phyloP scores from a whole-genome alignment of 2,797 vertebrate genomes.

The Sebastes cheni region DNA sequence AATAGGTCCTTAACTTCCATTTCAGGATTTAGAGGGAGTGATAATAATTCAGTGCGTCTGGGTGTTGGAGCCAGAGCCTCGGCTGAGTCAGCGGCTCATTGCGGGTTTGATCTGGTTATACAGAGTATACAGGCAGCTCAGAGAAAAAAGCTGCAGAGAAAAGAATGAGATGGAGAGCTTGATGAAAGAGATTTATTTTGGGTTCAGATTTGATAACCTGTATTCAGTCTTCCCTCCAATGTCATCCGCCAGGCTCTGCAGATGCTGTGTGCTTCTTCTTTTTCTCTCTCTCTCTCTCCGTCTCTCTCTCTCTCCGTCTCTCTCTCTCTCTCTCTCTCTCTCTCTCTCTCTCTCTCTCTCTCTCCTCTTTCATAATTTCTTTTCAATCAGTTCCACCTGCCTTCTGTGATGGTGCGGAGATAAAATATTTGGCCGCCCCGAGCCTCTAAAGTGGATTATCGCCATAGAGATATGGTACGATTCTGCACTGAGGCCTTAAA shows the following conservation, averaged over 20 bases:
- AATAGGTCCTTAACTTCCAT: slow-evolving; percentile 26
- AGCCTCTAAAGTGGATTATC: slow-evolving; percentile 67
- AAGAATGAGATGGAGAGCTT: slow-evolving; percentile 62
- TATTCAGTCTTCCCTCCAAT: slow-evolving; percentile 68
- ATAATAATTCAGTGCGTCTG: slow-evolving; percentile 39
- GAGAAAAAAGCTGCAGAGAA: slow-evolving; percentile 40
- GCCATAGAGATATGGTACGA: slow-evolving; percentile 53
- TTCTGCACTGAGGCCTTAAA: slow-evolving; percentile 39
- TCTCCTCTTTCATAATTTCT: slow-evolving; percentile 77
- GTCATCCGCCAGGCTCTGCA: slow-evolving; percentile 63
- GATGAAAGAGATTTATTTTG: slow-evolving; percentile 82
- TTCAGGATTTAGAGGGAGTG: slow-evolving; percentile 24
- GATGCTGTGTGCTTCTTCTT: slow-evolving; percentile 53
- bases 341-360: neutral
- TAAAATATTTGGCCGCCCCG: slow-evolving; percentile 60
- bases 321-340: neutral
- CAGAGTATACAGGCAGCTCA: slow-evolving; percentile 39
- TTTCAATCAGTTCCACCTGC: slow-evolving; percentile 81
- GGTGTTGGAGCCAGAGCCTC: slow-evolving; percentile 33
- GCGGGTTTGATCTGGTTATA: slow-evolving; percentile 61
- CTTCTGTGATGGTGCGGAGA: slow-evolving; percentile 64
- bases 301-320: too few species aligned
- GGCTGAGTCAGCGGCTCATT: slow-evolving; percentile 61
- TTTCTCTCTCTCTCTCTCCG: too few species aligned
- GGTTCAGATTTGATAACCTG: slow-evolving; percentile 78